Evolutionary conservation across 2,113 vertebrate genomes (phyloP).

Genomic region (Benitochromis conjunctus): DNA sequence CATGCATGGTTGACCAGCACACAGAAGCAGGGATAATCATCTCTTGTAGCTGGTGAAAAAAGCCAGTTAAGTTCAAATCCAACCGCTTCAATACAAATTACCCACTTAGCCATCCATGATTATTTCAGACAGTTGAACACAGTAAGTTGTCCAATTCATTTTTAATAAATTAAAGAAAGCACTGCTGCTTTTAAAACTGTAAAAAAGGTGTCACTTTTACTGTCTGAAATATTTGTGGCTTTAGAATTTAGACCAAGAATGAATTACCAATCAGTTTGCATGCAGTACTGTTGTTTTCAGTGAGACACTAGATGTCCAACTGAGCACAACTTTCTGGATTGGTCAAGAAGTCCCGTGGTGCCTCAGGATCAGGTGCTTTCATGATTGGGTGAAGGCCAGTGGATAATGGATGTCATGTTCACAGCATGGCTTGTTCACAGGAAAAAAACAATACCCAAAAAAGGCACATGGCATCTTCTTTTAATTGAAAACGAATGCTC

Average conservation of each 20-base stretch:
- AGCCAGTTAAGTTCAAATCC: background rate
- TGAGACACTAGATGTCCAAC: background rate
- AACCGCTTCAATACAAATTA: background rate
- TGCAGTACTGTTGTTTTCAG: constrained; percentile 6
- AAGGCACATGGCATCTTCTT: background rate
- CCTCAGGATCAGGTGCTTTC: background rate
- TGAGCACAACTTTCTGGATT: background rate
- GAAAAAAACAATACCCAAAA: too few species aligned
- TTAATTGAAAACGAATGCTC: background rate
- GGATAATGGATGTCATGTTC: constrained; percentile 7
- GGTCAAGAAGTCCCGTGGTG: background rate
- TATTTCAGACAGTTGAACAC: constrained; percentile 18
- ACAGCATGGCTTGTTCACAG: constrained; percentile 28
- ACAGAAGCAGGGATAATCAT: background rate
- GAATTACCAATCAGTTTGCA: background rate
- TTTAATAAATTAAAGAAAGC: background rate
- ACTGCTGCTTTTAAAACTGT: background rate
- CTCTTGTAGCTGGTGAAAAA: background rate
- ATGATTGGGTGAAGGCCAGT: constrained; percentile 1
- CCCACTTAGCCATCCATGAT: background rate
- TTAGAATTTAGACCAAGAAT: background rate
- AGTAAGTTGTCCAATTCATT: background rate
- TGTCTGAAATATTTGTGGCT: constrained; percentile 10
- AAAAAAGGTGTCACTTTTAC: background rate
- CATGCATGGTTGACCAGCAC: constrained; percentile 28